Evolutionary conservation across 2,797 vertebrate species (phyloP), one percentile per base, ranked within the genome.

Genomic region (Staurois parvus): DNA sequence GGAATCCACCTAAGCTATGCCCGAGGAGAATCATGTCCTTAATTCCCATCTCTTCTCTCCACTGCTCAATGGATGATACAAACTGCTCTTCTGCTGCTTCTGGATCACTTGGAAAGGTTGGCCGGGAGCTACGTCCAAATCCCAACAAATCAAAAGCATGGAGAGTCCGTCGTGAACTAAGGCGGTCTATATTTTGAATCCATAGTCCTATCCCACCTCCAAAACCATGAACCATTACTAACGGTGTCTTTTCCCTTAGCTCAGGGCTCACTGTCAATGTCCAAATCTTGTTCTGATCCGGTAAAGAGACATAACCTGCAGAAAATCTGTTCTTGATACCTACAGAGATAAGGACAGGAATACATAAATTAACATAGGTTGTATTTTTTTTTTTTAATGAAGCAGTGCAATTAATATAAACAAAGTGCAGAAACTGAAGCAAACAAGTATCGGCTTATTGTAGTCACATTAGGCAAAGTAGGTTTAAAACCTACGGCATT

Each of bases 221-320:
- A 42, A 98, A 98, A 32, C 97, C 97, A 0, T 98, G 97, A 37
- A 98, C 94, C 96, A 98, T 96, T 88, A 98, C 97, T 78, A 98
- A 90, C 0, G 97, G 97, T 2, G 95, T 96, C 87, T 91, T 91
- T 72, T 84, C 88, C 28, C 30, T 75, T 72, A 90, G 85, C 79
- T 92, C 91, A 0, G 91, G 91, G 89, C 93, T 95, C 76, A 97
- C 89, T 0, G 94, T 95, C 73, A 98, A 91, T 0, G 97, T 97
- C 97, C 97, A 97, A 91, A 98, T 96, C 89, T 94, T 94, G 88
- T 96, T 92, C 83, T 96, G 95, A 92, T 93, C 95, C 13, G 95
- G 94, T 52, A 98, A 92, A 1, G 96, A 96, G 81, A 98, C 94
- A 89, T 97, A 98, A 48, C 96, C 93, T 29, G 96, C 93, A 96